A percentile compares a stretch with the other conserved stretches of the same genome.
phyloP scores from a whole-genome alignment of 1,140 invertebrate species.

The Ostrea edulis region DNA sequence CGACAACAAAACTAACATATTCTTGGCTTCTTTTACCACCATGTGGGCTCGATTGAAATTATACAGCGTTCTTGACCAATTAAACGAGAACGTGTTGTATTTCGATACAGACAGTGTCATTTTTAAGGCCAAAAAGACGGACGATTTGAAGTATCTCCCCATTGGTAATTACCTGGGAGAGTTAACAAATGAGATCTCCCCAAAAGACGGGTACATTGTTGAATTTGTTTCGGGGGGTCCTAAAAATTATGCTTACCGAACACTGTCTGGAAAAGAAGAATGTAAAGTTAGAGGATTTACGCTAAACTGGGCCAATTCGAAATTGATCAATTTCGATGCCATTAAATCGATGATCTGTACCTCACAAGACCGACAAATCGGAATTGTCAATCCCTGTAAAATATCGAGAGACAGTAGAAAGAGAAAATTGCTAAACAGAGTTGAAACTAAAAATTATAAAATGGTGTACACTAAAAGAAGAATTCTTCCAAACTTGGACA shows the following conservation, averaged over 20 bases:
- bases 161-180: constrained; percentile 48
- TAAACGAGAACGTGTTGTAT: too few relatives aligned
- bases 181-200: constrained; percentile 41
- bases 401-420: constrained; percentile 45
- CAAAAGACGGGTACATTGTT: constrained; percentile 40
- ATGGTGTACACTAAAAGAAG: constrained; percentile 52
- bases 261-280: constrained; percentile 36
- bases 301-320: constrained; percentile 36
- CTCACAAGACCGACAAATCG: constrained; percentile 17
- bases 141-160: constrained; percentile 34
- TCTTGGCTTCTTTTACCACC: constrained; percentile 77
- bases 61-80: constrained; percentile 73
- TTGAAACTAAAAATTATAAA: constrained; percentile 50
- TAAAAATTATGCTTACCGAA: too few relatives aligned
- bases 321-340: constrained; percentile 45
- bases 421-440: constrained; percentile 39
- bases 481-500: constrained; percentile 39
- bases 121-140: constrained; percentile 33
- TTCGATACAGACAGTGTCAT: too few relatives aligned
- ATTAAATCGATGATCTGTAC: constrained; percentile 47
- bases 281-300: constrained; percentile 46
- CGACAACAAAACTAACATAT: too few relatives aligned
- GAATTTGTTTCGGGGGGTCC: too few relatives aligned
- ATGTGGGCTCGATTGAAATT: constrained; percentile 78
- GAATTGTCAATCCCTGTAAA: constrained; percentile 47